These are phyloP conservation scores for Aethina tumida DNA, from an alignment of 1,140 invertebrate genomes.

Conservation along the genomic window DNA sequence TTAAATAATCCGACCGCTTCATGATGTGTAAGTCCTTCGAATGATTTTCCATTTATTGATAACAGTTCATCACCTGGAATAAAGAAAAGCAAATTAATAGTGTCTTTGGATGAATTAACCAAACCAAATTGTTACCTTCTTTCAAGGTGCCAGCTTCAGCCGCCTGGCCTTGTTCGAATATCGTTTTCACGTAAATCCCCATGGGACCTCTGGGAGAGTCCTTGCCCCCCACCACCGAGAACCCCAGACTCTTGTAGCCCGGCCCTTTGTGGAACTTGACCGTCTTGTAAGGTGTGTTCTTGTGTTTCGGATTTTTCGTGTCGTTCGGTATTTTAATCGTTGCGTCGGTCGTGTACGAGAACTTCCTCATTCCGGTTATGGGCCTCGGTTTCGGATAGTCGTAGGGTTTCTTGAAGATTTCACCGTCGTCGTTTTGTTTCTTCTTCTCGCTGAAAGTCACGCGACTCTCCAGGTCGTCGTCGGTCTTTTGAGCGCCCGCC, in stretches of 20 bases:
- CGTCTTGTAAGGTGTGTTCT: conserved; percentile 14
- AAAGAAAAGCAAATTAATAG: conserved; percentile 14
- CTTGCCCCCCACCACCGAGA: conserved; percentile 71
- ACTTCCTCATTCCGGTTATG: conserved; percentile 28
- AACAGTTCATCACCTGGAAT: conserved; percentile 85
- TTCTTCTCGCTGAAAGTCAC: conserved; percentile 17
- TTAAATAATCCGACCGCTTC: conserved; percentile 86
- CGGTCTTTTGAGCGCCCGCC: conserved; percentile 4
- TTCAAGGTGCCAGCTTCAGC: conserved; percentile 54
- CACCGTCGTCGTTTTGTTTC: background rate
- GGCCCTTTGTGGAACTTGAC: conserved; percentile 59
- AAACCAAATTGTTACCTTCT: conserved; percentile 37
- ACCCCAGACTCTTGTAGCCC: conserved; percentile 62
- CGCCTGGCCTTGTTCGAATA: conserved; percentile 66
- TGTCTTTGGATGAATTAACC: conserved; percentile 1
- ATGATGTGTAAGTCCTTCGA: conserved; percentile 77
- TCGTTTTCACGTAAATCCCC: conserved; percentile 76
- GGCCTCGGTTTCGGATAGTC: background rate
- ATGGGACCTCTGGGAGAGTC: conserved; percentile 66
- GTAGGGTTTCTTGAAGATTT: conserved; percentile 10
- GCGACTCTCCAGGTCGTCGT: conserved; percentile 14
- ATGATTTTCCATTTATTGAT: conserved; percentile 72
- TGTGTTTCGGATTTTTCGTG: conserved; percentile 2
- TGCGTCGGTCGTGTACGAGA: conserved; percentile 13
- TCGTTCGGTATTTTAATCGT: background rate